Conservation (phyloP, 2,797 vertebrate genomes). For the Paedocypris micromegethes region DNA sequence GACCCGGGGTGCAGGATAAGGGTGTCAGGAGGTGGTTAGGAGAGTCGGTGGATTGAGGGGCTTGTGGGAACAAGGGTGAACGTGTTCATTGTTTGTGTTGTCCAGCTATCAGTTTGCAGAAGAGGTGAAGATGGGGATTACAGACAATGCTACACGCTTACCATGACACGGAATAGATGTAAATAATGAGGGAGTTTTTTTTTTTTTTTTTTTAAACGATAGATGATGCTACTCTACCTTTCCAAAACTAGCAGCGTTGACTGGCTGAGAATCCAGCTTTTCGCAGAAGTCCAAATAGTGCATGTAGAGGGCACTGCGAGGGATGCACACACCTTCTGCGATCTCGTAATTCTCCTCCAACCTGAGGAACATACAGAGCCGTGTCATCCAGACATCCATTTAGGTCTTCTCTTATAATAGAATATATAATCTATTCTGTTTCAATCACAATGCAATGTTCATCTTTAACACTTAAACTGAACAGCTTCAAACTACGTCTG, state of each 20-base stretch:
- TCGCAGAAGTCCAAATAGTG: conserved; percentile 99
- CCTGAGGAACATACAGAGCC: conserved; percentile 63
- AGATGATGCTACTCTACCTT: conserved; percentile 71
- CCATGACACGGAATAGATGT: background rate
- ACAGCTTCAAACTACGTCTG: too few relatives aligned
- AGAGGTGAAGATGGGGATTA: conserved; percentile 21
- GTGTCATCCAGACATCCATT: background rate
- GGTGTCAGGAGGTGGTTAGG: conserved; percentile 63
- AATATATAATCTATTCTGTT: too few relatives aligned
- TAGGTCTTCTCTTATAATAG: too few relatives aligned
- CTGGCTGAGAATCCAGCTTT: conserved; percentile 95
- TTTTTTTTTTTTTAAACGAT: background rate
- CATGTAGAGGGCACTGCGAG: conserved; percentile 97
- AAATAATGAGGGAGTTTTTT: conserved; percentile 14
- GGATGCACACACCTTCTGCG: conserved; percentile 96
- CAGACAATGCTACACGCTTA: conserved; percentile 4
- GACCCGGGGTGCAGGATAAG: conserved; percentile 61
- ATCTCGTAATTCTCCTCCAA: conserved; percentile 99
- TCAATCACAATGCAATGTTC: too few relatives aligned
- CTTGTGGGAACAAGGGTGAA: conserved; percentile 74
- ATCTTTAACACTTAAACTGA: too few relatives aligned
- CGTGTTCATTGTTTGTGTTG: conserved; percentile 64
- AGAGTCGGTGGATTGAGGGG: conserved; percentile 66
- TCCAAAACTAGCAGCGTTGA: conserved; percentile 97
- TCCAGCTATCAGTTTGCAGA: conserved; percentile 56